Base-by-base conservation (phyloP, 2,888 invertebrate species). In the Cryptocephalus primarius region DNA sequence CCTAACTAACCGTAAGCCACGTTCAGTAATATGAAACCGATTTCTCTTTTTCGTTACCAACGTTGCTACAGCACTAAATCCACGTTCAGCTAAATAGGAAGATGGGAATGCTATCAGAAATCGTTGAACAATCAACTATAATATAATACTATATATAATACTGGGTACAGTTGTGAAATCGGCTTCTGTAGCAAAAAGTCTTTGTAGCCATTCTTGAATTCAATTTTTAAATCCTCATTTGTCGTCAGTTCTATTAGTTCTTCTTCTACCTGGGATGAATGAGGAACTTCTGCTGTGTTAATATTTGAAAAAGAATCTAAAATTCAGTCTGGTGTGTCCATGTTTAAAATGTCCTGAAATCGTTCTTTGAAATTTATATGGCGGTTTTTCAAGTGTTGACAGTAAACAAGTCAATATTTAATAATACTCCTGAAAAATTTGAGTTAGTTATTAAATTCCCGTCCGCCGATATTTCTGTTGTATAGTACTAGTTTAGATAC, bases 351-450 rank as follows among this genome's bases (percentile, higher is more conserved):
- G 56, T 60, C 60, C 44, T 60, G 48, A 55, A 61, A 60, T 47
- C 54, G 53, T 32, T 34, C 48, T 51, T 57, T 44, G 45, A 59
- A 60, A 48, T 59, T 56, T 45, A 42, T 9, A 48, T 60, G 40
- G 33, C 61, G 55, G 51, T 38, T 49, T 53, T 51, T 58, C 51
- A 59, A 59, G 55, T 57, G 55, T 60, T 60, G 53, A 55, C 52
- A 48, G 54, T 58, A 58, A n/a, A n/a, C n/a, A n/a, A n/a, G n/a
- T n/a, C n/a, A n/a, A n/a, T 32, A 49, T 53, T 40, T 8, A 31
- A 43, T 48, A 12, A 33, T 48, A 42, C 11, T 50, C 41, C 40
- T 12, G 40, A 6, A 10, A 40, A n/a, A n/a, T n/a, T n/a, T n/a
- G n/a, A n/a, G n/a, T n/a, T n/a, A n/a, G n/a, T n/a, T n/a, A n/a